These are phyloP conservation scores for Sebastes nivosus DNA, from an alignment of 2,797 vertebrate genomes.

Conservation along the genomic window DNA sequence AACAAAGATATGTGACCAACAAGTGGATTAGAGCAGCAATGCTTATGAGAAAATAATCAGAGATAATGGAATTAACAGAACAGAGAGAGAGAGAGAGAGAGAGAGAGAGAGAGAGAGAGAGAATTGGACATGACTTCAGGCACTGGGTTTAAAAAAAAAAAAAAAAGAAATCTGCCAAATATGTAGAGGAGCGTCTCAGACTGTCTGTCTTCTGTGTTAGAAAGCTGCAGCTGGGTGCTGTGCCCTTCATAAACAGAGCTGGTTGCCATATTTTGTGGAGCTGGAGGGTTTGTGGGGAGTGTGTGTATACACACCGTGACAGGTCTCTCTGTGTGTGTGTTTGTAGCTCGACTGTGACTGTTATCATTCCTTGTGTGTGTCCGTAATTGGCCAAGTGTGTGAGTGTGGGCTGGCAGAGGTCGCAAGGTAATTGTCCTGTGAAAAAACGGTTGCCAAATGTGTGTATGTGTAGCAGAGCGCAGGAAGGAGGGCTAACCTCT, in stretches of 20 bases:
- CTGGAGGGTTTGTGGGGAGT: constrained; percentile 35
- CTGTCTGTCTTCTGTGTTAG: constrained; percentile 33
- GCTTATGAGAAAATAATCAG: constrained; percentile 72
- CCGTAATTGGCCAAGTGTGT: constrained; percentile 49
- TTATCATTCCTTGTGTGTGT: constrained; percentile 59
- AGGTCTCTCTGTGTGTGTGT: constrained; percentile 35
- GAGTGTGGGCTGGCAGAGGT: constrained; percentile 63
- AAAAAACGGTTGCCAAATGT: constrained; percentile 65
- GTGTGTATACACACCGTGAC: constrained; percentile 43
- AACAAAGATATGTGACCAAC: constrained; percentile 66
- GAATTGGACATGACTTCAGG: constrained; percentile 60
- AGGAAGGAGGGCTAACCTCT: constrained; percentile 76
- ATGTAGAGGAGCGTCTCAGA: constrained; percentile 10
- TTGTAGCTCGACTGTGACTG: constrained; percentile 38
- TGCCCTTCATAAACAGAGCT: constrained; percentile 63
- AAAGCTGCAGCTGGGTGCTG: constrained; percentile 57
- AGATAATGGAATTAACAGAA: constrained; percentile 71
- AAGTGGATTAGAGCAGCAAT: constrained; percentile 71
- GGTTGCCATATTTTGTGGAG: constrained; percentile 57
- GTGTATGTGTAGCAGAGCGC: constrained; percentile 51
- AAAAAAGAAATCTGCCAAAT: constrained; percentile 31
- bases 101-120: constrained; percentile 14
- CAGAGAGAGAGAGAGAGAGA: constrained; percentile 31
- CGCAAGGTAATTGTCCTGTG: constrained; percentile 72
- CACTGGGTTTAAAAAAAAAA: constrained; percentile 39